Base-by-base conservation (phyloP, 2,888 invertebrate species). In the Lissonota sp. region DNA sequence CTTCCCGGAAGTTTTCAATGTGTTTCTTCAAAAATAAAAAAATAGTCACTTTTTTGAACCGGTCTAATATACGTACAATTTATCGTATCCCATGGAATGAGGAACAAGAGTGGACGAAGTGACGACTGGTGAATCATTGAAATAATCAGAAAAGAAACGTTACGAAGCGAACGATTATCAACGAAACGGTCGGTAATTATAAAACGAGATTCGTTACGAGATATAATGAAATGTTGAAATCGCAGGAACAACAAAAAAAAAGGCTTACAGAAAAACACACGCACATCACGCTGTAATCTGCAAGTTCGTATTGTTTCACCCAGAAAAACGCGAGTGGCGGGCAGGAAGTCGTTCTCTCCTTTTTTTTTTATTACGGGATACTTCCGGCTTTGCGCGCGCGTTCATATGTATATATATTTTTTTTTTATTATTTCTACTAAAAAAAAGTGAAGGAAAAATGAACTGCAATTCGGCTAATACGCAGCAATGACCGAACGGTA, bases 301-400 rank as follows among this genome's bases (percentile, higher is more conserved):
- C 71, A 55, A 76, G 26, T 66, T 16, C 16, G 58, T 85, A 90
- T 91, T 91, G 91, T 91, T 91, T 91, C 90, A 90, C 86, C 75
- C 60, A 26, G 26, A 3, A 26, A 3, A 26, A 26, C 26, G 46
- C 51, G 83, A 84, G 90, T 39, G 49, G 51, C 40, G 51, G 40
- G 60, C 81, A 70, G 91, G 91, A 91, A 90, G 91, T 88, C 85
- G 82, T 85, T 90, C 86, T 89, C 49, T 26, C 44, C 10, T 37
- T 55, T 14, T 53, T 89, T 63, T 67, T 90, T 90, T 90, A 90
- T 90, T 90, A 88, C 87, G 86, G 87, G 86, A 86, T 87, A 88
- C 89, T 91, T 91, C 91, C 91, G 89, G 88, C 78, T 84, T 79
- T 73, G 70, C 80, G 75, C 72, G 67, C 71, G 74, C 69, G 63